Base-by-base conservation (phyloP, 1,140 invertebrate genomes). In the Aleiodes sp. region DNA sequence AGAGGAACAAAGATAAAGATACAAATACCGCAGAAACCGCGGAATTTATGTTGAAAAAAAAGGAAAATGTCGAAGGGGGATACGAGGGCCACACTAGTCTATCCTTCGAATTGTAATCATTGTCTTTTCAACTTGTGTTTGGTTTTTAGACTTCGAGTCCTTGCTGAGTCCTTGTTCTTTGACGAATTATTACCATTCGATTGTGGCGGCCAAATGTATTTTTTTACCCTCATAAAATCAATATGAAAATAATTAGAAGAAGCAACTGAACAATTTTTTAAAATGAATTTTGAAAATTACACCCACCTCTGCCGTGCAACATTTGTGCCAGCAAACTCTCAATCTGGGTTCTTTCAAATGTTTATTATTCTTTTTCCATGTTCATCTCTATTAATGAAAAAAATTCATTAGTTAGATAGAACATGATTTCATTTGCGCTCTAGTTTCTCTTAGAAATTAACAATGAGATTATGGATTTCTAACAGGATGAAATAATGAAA, bases 171-270 rank as follows among this genome's bases (percentile, higher is more conserved):
- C 8, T 16, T 24, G 16, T 12, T 21, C 26, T 65, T 52, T 46
- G 63, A 26, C 43, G 37, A 64, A 41, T 64, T 65, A 65, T 46
- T 29, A 29, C 41, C 41, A 52, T 65, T 65, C 28, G 41, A 65
- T 65, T 65, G 63, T 65, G 63, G 63, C 26, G 24, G 21, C 35
- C 60, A 35, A 62, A 21, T 62, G 37, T 37, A 12, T 6, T 39
- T 62, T 62, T 19, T 39, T 62, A 21, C 31, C 9, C 16, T 21
- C 41, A 46, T 46, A 7, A 8, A 52, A 52, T n/a, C n/a, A n/a
- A 52, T 24, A 52, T 52, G 46, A 21, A 19, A 16, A 52, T 52
- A 52, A 52, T 52, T 52, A 12, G 46, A 52, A 24, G 8, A 26
- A 21, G n/a, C n/a, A 52, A 52, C n/a, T 21, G 31, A 6, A 24